These are phyloP conservation scores for Junonia oenone DNA, from an alignment of 2,888 invertebrate genomes.

Conservation along the genomic window DNA sequence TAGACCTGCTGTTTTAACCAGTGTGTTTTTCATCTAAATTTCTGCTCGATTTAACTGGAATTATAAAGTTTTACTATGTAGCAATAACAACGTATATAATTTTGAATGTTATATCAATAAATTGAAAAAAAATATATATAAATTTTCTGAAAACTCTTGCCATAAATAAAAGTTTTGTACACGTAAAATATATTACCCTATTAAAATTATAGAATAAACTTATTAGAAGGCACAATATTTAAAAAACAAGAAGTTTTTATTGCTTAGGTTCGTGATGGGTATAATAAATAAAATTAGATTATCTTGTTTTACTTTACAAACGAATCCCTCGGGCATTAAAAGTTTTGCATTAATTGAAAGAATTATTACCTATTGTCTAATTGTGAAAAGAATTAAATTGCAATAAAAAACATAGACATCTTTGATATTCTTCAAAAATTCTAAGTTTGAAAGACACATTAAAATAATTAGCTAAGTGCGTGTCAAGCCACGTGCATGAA, in stretches of 20 bases:
- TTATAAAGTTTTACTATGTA: too few relatives aligned
- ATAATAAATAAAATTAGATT: conserved; percentile 5
- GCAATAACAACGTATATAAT: too few relatives aligned
- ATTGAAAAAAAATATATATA: too few relatives aligned
- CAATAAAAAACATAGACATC: background rate
- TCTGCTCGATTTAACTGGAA: too few relatives aligned
- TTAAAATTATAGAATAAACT: background rate
- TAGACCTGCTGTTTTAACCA: too few relatives aligned
- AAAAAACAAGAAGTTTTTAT: conserved; percentile 11
- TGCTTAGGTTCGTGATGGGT: background rate
- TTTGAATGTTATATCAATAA: too few relatives aligned
- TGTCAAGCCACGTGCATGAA: too few relatives aligned
- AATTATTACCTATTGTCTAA: background rate
- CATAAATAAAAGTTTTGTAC: background rate
- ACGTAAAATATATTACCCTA: background rate
- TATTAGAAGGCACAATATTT: conserved; percentile 2
- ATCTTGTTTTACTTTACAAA: background rate
- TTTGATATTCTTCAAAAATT: too few relatives aligned
- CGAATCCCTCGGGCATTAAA: conserved; percentile 6
- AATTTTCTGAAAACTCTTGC: too few relatives aligned
- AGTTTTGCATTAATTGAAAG: background rate
- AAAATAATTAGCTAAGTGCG: too few relatives aligned
- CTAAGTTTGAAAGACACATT: too few relatives aligned
- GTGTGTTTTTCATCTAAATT: too few relatives aligned
- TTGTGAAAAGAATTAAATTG: background rate